phyloP scores from a whole-genome alignment of 1,140 invertebrate genomes.

The Dufourea novaeangliae region DNA sequence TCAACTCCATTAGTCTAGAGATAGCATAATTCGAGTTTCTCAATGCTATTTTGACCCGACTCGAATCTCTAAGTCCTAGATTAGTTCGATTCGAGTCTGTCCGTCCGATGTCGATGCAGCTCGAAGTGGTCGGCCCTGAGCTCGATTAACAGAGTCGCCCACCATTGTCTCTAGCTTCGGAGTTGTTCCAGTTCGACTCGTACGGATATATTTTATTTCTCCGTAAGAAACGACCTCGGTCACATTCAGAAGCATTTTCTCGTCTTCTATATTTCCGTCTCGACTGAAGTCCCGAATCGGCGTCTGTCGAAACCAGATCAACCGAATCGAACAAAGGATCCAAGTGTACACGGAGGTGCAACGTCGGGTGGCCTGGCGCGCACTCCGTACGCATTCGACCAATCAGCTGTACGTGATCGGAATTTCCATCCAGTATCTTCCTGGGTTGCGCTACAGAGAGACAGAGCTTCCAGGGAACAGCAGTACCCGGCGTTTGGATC shows the following conservation, averaged over 20 bases:
- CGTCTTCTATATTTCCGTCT: background rate
- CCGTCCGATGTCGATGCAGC: no score
- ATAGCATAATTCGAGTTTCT: no score
- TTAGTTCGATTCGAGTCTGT: no score
- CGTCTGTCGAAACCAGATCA: conserved; percentile 23
- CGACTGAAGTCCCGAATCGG: background rate
- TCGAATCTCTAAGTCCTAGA: no score
- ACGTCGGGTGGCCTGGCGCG: conserved; percentile 14
- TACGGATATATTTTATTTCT: background rate
- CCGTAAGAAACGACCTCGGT: background rate
- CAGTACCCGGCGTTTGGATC: conserved; percentile 25
- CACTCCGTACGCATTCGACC: conserved; percentile 27
- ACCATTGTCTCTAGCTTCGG: no score
- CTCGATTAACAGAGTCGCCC: no score
- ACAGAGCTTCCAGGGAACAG: background rate
- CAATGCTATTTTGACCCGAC: no score
- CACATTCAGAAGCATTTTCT: background rate
- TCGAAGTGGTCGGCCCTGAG: no score
- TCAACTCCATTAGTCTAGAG: no score
- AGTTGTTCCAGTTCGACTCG: no score
- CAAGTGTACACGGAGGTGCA: background rate
- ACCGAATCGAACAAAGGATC: conserved; percentile 7
- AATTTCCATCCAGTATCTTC: conserved; percentile 32
- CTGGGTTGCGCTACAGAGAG: background rate
- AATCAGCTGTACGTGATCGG: conserved; percentile 52